Evolutionary conservation across 2,797 vertebrate species (phyloP).

Genomic region (Aselliscus stoliczkanus): DNA sequence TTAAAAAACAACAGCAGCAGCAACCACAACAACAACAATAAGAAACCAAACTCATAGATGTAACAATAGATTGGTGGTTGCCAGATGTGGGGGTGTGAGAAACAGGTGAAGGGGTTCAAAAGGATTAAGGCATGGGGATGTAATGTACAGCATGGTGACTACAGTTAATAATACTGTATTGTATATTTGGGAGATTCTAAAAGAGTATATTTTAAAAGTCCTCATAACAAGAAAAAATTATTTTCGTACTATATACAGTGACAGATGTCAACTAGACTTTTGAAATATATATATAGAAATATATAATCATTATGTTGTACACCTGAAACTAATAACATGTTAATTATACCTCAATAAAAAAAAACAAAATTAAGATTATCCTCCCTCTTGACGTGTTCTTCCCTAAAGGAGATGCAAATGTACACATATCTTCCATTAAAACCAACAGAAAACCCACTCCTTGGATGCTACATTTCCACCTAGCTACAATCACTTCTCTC

Average conservation of each 20-base stretch:
- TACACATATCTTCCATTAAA: not conserved
- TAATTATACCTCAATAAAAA: not conserved
- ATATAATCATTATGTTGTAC: not conserved
- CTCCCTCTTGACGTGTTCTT: not conserved
- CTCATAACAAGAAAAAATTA: not conserved
- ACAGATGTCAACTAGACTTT: not conserved
- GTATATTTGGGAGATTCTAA: not conserved
- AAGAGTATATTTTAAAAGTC: not conserved
- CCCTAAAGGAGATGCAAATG: not conserved
- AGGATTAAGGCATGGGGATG: not conserved
- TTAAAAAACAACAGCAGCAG: not conserved
- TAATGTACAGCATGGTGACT: not conserved
- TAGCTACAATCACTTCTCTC: not conserved
- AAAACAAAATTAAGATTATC: not conserved
- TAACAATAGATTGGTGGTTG: not conserved
- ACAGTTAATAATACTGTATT: not conserved
- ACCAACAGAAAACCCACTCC: not conserved
- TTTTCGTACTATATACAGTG: not conserved
- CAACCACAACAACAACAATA: not conserved
- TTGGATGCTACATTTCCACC: not conserved
- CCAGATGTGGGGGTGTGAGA: not conserved
- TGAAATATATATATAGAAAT: not conserved
- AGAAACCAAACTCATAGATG: not conserved
- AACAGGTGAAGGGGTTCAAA: not conserved
- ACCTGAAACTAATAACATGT: not conserved